Evolutionary conservation across 2,113 vertebrate species (phyloP).

Genomic region (Pelodiscus sinensis): DNA sequence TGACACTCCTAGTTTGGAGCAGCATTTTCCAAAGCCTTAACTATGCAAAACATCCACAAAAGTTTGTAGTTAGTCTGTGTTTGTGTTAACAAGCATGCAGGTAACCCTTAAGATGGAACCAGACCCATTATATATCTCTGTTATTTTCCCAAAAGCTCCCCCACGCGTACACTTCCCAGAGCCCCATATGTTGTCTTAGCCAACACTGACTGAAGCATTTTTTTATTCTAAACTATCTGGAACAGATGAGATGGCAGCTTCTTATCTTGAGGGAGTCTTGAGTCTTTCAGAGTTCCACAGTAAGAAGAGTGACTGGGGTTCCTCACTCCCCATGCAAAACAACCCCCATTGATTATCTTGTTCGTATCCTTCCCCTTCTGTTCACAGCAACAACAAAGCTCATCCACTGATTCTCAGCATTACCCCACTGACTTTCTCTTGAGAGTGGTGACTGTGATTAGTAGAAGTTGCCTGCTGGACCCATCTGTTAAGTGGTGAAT

Average conservation of each 20-base stretch:
- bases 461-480: too few relatives aligned
- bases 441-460: background rate
- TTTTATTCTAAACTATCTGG: too few relatives aligned
- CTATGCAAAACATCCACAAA: background rate
- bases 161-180: too few relatives aligned
- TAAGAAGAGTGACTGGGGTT: too few relatives aligned
- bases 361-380: background rate
- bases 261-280: too few relatives aligned
- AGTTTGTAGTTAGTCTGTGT: background rate
- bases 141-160: background rate
- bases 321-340: too few relatives aligned
- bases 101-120: background rate
- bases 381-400: background rate
- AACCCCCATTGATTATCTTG: too few relatives aligned
- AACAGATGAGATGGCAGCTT: too few relatives aligned
- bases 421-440: background rate
- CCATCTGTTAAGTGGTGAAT: background rate
- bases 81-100: background rate
- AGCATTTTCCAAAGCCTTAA: background rate
- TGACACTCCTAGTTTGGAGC: background rate
- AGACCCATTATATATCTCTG: background rate
- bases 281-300: too few relatives aligned
- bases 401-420: background rate
- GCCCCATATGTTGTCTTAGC: background rate
- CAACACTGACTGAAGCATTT: too few relatives aligned